phyloP scores from a whole-genome alignment of 2,113 vertebrate genomes.

The Archocentrus centrarchus region DNA sequence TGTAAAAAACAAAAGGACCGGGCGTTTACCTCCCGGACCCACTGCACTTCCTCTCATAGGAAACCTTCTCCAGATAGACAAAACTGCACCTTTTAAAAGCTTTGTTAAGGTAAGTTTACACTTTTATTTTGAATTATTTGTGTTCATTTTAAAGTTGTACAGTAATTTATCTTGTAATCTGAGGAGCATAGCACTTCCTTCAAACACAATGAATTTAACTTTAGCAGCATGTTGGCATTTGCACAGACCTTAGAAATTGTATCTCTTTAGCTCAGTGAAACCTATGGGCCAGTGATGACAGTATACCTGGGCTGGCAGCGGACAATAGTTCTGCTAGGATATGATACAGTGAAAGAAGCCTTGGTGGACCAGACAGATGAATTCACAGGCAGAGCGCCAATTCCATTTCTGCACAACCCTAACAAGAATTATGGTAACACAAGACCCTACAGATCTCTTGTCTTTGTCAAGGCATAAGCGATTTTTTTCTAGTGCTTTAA shows the following conservation, averaged over 20 bases:
- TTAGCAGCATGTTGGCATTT: not conserved
- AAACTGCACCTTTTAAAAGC: constrained; percentile 64
- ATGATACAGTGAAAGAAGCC: constrained; percentile 78
- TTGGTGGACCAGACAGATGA: constrained; percentile 79
- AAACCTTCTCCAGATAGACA: constrained; percentile 71
- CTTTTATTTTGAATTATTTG: not conserved
- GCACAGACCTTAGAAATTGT: rapidly evolving
- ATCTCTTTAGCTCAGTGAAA: constrained; percentile 66
- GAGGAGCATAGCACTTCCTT: not conserved
- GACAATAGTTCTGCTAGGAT: constrained; percentile 74
- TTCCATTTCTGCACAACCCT: constrained; percentile 56
- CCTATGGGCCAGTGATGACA: constrained; percentile 74
- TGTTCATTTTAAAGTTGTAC: not conserved
- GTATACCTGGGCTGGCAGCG: constrained; percentile 76
- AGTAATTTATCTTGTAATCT: not conserved
- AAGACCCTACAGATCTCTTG: not conserved
- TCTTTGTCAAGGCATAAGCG: not conserved
- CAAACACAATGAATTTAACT: not conserved
- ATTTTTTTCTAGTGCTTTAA: not conserved
- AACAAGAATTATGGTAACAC: constrained; percentile 68
- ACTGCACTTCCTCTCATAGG: constrained; percentile 69
- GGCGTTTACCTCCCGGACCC: constrained; percentile 75
- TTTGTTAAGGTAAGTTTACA: constrained; percentile 65
- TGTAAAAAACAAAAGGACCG: constrained; percentile 9
- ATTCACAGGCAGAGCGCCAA: constrained; percentile 70